Base-by-base conservation (phyloP, 2,113 vertebrate genomes). In the Lepisosteus oculatus region DNA sequence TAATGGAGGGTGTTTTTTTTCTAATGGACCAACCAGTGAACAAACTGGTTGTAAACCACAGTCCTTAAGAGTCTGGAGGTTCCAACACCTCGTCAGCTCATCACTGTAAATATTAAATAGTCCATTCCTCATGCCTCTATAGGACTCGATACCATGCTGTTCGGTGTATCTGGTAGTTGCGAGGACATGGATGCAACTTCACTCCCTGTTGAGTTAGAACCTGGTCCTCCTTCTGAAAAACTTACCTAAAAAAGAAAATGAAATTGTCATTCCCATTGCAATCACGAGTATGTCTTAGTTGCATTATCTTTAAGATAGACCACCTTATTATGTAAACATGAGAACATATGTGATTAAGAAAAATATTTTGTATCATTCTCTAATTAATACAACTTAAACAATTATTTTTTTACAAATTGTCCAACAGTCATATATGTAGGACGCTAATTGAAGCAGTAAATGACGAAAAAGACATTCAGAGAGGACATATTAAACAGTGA, bases 81-180 rank as follows among this genome's bases (percentile, higher is more conserved):
- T 80, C 86, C 80, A 73, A 65, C 84, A 85, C 85, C 87, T 87
- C 69, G 84, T 80, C 83, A 79, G 88, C 84, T 92, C 88, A 47
- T 45, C 6, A 74, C 77, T 67, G 56, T 68, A 56, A 70, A 43
- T 45, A 6, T 55, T 55, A 72, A 65, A 67, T 76, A 85, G 85
- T 83, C 81, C 88, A 81, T 85, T 79, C 85, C 88, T 95, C 93
- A 99, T 84, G 97, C 96, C 86, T 99, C 97, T 82, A 99, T 97
- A 72, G 97, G 97, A 86, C 97, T 99, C 83, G 97, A 95, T 78
- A 97, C 96, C 97, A 99, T 99, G 93, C 97, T 99, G 95, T 99
- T 99, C 55, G 97, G 97, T 69, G 97, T 99, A 79, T 98, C 97
- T 83, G 96, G 97, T 80, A 99, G 96, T 83, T 99, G 97, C 59